Evolutionary conservation across 2,888 invertebrate genomes (phyloP), one percentile per base, ranked within the genome.

Genomic region (Lasioglossum lativentre): DNA sequence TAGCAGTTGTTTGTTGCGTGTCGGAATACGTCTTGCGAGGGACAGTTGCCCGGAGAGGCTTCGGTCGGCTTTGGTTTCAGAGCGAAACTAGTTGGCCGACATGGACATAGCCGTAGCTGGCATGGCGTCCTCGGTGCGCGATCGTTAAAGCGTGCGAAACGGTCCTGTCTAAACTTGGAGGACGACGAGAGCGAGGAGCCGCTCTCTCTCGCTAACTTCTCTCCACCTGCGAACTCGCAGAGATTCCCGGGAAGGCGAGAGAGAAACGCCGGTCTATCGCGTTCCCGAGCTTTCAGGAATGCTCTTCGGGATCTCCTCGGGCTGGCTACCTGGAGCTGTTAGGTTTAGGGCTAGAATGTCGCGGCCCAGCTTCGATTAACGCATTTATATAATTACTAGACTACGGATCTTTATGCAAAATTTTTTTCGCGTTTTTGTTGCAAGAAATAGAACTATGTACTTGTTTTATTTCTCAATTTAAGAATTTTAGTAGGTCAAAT

Each of bases 121-220:
- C 19, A 42, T 3, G 38, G 34, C 34, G 70, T 47, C 19, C 66
- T 82, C 74, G 87, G 87, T 80, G 78, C 63, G 80, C 71, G 88
- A 86, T 88, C 77, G 88, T 88, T 88, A 83, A 88, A 77, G 45
- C 78, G 88, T 78, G 40, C 82, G 79, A 81, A 88, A 88, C 68
- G 83, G 30, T 38, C 78, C 34, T 4, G 68, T 74, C 34, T 71
- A 80, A 80, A 76, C 66, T 85, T 66, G 38, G 75, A 34, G 66
- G 34, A 38, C 81, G 76, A 80, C 74, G 73, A 45, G 73, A 45
- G 70, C 47, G 34, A 34, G 34, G 34, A 34, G 34, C 34, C 34
- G 34, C 42, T 2, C 19, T 19, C 47, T 47, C 63, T 56, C 47
- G 38, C 34, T 10, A 34, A 38, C 38, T 68, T 38, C 66, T 68